Base-by-base conservation (phyloP, 2,113 vertebrate genomes). In the Aramus guarauna region DNA sequence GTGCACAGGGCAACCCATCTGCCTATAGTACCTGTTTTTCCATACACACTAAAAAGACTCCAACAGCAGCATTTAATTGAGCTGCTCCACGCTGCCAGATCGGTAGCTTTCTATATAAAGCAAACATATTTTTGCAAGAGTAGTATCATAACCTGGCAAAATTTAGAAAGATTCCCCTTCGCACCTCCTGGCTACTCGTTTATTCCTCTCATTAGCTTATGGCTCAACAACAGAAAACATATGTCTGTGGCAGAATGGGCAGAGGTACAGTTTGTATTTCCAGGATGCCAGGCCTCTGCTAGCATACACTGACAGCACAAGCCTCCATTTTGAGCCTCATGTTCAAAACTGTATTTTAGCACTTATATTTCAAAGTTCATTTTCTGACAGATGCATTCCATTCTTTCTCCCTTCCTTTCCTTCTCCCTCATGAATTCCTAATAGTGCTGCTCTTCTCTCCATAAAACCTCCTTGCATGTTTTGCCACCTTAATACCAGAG, bases 261-360 rank as follows among this genome's bases (percentile, higher is more conserved):
- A 55, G 94, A 97, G 85, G 84, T 91, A 91, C 66, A 64, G 60
- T 82, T 69, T 87, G 92, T 88, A 86, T 96, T 97, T 96, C 91
- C 82, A 95, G 88, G 93, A 97, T 91, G 67, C 95, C 96, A 97
- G 91, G 95, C 92, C 97, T 95, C 97, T 75, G 92, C 95, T 79
- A 85, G 90, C 90, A 91, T 80, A 76, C 89, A 41, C 48, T 83
- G 87, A 79, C 92, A 96, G 94, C 85, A 94, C 64, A 80, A 76
- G 91, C 95, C 97, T 97, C 98, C 97, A 98, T 98, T 98, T 98
- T 97, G 98, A 98, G 92, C 69, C 90, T 97, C 90, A 68, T 68
- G 90, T 93, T 93, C 94, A 88, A 96, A 95, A 97, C 93, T 82
- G 77, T 58, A 74, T 96, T 97, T 96, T 69, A 96, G 67, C 90